Evolutionary conservation across 1,140 invertebrate genomes (phyloP).

Genomic region (Caenorhabditis elegans): DNA sequence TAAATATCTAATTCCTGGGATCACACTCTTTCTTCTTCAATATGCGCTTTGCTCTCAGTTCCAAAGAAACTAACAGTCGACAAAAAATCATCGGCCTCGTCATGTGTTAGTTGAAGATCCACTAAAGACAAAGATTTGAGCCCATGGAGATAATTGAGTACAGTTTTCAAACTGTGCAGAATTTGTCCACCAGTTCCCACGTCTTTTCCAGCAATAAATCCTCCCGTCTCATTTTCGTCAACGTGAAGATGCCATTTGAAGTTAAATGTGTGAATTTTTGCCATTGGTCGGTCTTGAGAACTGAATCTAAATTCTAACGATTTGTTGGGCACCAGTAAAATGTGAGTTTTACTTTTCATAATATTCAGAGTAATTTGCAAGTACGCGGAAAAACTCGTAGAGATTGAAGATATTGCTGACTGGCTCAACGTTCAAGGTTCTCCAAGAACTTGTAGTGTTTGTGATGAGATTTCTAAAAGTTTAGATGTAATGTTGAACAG

Average conservation of each 20-base stretch:
- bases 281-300: background rate
- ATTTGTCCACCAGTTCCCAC: conserved; percentile 30
- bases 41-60: background rate
- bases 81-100: background rate
- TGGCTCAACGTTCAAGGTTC: background rate
- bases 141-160: conserved; percentile 10
- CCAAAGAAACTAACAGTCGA: conserved; percentile 4
- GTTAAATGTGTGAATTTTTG: background rate
- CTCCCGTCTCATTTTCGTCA: background rate
- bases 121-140: background rate
- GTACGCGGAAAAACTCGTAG: conserved; percentile 18
- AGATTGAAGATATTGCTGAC: conserved; percentile 34
- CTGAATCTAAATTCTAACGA: background rate
- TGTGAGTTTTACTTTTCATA: conserved; percentile 27
- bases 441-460: background rate
- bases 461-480: background rate
- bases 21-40: background rate
- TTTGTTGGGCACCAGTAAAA: too few species aligned
- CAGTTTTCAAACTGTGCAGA: background rate
- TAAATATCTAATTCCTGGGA: background rate
- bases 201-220: background rate
- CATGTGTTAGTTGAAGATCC: conserved; percentile 11
- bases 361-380: background rate
- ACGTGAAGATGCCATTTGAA: conserved; percentile 38
- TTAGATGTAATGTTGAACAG: too few species aligned